phyloP scores from a whole-genome alignment of 2,113 vertebrate genomes.

The Myotis lucifugus region DNA sequence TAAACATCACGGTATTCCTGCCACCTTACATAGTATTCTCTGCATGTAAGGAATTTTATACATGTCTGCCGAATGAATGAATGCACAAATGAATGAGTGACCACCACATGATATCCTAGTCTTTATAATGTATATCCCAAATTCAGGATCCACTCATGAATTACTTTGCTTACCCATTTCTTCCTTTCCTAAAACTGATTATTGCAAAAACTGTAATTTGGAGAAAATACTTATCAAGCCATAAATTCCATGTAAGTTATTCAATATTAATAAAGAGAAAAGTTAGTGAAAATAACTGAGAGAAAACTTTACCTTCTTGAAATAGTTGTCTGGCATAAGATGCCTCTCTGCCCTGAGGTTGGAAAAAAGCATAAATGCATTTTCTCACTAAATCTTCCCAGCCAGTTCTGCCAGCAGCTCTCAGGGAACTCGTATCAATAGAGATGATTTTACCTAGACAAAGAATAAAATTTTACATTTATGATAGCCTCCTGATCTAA shows the following conservation, averaged over 20 bases:
- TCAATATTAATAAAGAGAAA: background rate
- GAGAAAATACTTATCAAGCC: conserved; percentile 71
- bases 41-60: conserved; percentile 51
- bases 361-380: conserved; percentile 98
- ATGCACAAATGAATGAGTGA: conserved; percentile 69
- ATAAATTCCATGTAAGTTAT: conserved; percentile 32
- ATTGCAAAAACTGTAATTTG: conserved; percentile 62
- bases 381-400: conserved; percentile 98
- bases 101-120: conserved; percentile 62
- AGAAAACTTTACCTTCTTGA: conserved; percentile 91
- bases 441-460: conserved; percentile 97
- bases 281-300: conserved; percentile 45
- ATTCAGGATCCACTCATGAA: conserved; percentile 72
- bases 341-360: conserved; percentile 95
- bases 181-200: conserved; percentile 72
- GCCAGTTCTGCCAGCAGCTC: conserved; percentile 93
- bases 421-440: conserved; percentile 96
- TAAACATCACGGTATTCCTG: background rate
- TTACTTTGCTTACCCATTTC: conserved; percentile 81
- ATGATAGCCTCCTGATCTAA: conserved; percentile 35
- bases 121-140: conserved; percentile 65
- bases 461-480: conserved; percentile 52
- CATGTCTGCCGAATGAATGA: conserved; percentile 69
- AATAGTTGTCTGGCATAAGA: conserved; percentile 97
- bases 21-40: background rate